phyloP scores from a whole-genome alignment of 2,113 vertebrate species.

The Tupaia tana region DNA sequence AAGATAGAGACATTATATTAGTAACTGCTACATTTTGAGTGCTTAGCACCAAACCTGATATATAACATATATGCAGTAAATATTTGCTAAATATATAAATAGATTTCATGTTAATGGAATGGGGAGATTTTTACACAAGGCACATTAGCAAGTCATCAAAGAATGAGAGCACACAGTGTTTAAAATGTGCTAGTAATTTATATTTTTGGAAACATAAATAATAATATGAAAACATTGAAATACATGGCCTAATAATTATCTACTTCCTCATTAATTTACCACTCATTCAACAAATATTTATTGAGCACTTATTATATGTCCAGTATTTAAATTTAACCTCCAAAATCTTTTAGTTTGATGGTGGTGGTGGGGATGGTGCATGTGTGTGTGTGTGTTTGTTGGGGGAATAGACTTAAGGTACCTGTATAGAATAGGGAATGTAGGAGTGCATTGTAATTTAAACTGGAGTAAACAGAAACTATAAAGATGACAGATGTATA shows the following conservation, averaged over 20 bases:
- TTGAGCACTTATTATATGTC: background rate
- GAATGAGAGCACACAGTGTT: background rate
- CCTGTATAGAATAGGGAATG: fast-evolving
- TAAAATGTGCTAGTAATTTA: background rate
- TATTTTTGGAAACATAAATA: background rate
- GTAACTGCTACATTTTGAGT: background rate
- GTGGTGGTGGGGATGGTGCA: background rate
- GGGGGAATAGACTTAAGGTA: background rate
- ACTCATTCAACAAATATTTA: background rate
- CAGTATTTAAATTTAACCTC: background rate
- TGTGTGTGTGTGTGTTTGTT: background rate
- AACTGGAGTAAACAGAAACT: background rate
- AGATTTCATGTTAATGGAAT: background rate
- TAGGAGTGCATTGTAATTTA: background rate
- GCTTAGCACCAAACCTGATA: background rate
- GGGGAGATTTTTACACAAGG: background rate
- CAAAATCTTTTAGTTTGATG: background rate
- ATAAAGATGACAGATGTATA: background rate
- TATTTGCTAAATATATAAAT: background rate
- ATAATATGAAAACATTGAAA: background rate
- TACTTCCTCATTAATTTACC: background rate
- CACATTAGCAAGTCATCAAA: background rate
- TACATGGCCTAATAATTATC: background rate
- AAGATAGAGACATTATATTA: background rate
- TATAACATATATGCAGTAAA: background rate